Evolutionary conservation across 2,888 invertebrate genomes (phyloP), one percentile per base, ranked within the genome.

Genomic region (Trilocha varians): DNA sequence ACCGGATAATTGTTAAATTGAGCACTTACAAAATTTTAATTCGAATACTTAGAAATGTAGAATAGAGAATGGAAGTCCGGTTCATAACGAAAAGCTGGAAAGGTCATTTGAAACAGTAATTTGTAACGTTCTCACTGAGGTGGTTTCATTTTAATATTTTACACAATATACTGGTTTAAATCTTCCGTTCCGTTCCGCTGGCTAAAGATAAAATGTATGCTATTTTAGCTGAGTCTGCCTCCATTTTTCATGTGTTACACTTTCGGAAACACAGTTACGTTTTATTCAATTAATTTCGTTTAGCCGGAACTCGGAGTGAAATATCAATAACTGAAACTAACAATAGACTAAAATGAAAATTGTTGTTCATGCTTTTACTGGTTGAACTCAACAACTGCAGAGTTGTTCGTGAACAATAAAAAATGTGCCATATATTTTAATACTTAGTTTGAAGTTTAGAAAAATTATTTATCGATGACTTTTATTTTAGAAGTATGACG

Each of bases 81-180:
- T 39, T 38, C 42, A 40, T 48, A 60, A 57, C 53, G 56, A 56
- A 53, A 57, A 56, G 62, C 54, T 53, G 54, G 47, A 59, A 56
- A 67, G 71, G 70, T 72, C 68, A 70, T 59, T 63, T 57, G 65
- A 61, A 59, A 59, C 58, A 59, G 62, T 72, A 70, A 75, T 75
- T 74, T 68, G 69, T 66, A 64, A 67, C 63, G 59, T 59, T 57
- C 62, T 50, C 56, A 49, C 55, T 48, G 59, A 56, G 62, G 58
- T 53, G 59, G 60, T 58, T 56, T 59, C 56, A 62, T 69, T 68
- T 70, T 72, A 70, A 77, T 75, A 74, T 74, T 76, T 73, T 65
- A 76, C 62, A 67, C 62, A 59, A 70, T 71, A 73, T 67, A 69
- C 58, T 58, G 69, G 57, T 56, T 66, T 68, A 65, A 73, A 70